These are phyloP conservation scores for Nasonia vitripennis DNA, from an alignment of 1,140 invertebrate species.

Conservation along the genomic window DNA sequence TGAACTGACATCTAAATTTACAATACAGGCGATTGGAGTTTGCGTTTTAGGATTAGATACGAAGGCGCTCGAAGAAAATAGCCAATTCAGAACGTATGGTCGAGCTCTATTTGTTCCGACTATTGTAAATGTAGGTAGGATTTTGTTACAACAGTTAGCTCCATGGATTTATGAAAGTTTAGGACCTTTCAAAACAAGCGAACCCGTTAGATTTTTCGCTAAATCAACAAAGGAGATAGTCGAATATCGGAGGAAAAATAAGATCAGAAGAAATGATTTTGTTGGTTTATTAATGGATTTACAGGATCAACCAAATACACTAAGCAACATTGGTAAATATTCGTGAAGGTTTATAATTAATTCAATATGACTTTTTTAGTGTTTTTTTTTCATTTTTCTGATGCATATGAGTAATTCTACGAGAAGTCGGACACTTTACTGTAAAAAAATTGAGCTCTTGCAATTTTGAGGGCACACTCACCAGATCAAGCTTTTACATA, in stretches of 20 bases:
- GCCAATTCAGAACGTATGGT: constrained; percentile 73
- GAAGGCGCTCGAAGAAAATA: constrained; percentile 76
- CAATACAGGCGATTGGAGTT: constrained; percentile 76
- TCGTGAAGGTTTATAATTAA: too few relatives aligned
- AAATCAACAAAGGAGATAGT: constrained; percentile 68
- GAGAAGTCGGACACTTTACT: too few relatives aligned
- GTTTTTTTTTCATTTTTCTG: too few relatives aligned
- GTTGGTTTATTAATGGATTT: constrained; percentile 75
- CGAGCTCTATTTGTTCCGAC: constrained; percentile 63
- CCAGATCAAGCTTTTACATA: too few relatives aligned
- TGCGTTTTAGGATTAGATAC: constrained; percentile 78
- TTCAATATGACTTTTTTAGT: too few relatives aligned
- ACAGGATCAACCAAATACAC: constrained; percentile 66
- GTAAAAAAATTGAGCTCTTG: too few relatives aligned
- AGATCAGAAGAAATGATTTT: constrained; percentile 74
- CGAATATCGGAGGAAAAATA: constrained; percentile 70
- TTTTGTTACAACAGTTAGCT: background rate
- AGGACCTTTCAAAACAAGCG: constrained; percentile 35
- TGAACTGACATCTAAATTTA: constrained; percentile 69
- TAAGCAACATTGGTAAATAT: background rate
- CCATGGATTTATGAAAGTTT: constrained; percentile 54
- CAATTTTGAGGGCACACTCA: too few relatives aligned
- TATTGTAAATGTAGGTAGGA: constrained; percentile 41
- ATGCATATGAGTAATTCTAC: too few relatives aligned
- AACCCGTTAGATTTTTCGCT: constrained; percentile 72